Base-by-base conservation (phyloP, 2,797 vertebrate species). In the Epinephelus awoara region DNA sequence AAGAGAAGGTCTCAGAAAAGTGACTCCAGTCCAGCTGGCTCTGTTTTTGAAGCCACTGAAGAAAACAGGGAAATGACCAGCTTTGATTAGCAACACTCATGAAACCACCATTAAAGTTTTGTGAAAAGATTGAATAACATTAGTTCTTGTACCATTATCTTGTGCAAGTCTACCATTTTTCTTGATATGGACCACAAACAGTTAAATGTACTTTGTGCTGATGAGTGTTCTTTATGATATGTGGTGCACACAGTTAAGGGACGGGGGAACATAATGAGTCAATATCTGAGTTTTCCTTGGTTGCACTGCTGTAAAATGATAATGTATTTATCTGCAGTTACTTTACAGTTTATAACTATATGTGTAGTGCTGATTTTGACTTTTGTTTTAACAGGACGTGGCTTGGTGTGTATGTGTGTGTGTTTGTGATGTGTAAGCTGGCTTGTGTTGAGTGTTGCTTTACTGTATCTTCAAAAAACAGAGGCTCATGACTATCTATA, bases 371-470 rank as follows among this genome's bases (percentile, higher is more conserved):
- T 18, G 21, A 52, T 56, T 50, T 34, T 67, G 6, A 3, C 19
- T 42, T 34, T 34, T 50, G 2, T 19, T 42, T 57, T n/a, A 49
- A 49, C 25, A 18, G 19, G 21, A 15, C 15, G 25, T 46, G 61
- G 21, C 51, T 64, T 64, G 1, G 3, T 52, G 3, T 57, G 12
- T 67, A 21, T 57, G 9, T 44, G 27, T 47, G 1, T 68, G 14
- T 64, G 27, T 1, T n/a, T n/a, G 0, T 9, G 0, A 12, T 38
- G 18, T 61, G 4, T 7, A 4, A 38, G 38, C 50, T 72, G 18
- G 62, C 25, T 46, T 61, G 40, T 49, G 29, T 67, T 67, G 17
- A 72, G 55, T 72, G 67, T 72, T 76, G 34, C 6, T 34, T 34
- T 50, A 50, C 10, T 52, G 19, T 7, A 15, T 46, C 29, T 67